Percentiles rank a stretch among this genome's conserved stretches.
Evolutionary conservation across 2,797 vertebrate genomes (phyloP).

Genomic region (Pipistrellus pygmaeus): DNA sequence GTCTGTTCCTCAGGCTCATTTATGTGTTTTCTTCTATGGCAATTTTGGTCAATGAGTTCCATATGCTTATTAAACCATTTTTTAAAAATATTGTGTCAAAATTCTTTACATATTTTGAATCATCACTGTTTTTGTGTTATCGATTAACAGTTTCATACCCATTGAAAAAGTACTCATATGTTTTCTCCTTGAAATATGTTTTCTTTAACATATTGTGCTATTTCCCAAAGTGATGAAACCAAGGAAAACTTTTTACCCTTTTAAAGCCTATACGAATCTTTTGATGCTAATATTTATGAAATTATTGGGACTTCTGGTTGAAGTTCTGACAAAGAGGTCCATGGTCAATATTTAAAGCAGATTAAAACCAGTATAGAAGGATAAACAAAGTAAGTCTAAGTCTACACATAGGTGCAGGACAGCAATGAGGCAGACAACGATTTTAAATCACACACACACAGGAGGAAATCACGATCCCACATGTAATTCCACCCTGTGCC

Average conservation of each 20-base stretch:
- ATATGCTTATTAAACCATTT: constrained; percentile 64
- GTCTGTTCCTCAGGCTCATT: constrained; percentile 68
- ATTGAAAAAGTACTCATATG: background rate
- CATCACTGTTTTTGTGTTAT: background rate
- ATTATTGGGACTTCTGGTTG: background rate
- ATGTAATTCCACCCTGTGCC: fast-evolving
- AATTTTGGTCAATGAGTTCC: constrained; percentile 72
- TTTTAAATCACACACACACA: fast-evolving
- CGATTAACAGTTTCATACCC: constrained; percentile 21
- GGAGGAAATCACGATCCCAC: fast-evolving
- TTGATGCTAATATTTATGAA: background rate
- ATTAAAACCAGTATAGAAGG: background rate
- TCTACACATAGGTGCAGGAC: background rate
- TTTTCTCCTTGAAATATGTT: constrained; percentile 26
- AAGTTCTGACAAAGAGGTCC: background rate
- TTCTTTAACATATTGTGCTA: background rate
- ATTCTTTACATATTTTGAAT: constrained; percentile 69
- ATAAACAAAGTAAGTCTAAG: background rate
- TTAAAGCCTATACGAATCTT: background rate
- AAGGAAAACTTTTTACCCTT: background rate
- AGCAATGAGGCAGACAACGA: background rate
- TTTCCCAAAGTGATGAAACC: background rate
- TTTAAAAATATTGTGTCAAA: constrained; percentile 60
- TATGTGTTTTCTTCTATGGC: constrained; percentile 76
- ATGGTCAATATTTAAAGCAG: background rate